Evolutionary conservation across 2,797 vertebrate genomes (phyloP).

Genomic region (Betta splendens): DNA sequence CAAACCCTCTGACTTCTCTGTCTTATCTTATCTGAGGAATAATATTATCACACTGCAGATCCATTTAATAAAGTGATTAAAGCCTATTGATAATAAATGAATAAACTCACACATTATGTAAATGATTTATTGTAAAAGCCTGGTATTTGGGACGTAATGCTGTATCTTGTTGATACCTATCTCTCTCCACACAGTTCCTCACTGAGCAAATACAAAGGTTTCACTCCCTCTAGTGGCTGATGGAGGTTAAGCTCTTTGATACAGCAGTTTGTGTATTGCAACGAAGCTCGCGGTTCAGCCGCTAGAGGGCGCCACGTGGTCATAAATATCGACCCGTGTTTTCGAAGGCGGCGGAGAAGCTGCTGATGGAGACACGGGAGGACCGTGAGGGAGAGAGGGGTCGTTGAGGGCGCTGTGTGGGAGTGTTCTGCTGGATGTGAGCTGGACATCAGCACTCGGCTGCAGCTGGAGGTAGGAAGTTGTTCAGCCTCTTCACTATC

Average conservation of each 20-base stretch:
- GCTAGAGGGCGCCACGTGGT: conserved; percentile 45
- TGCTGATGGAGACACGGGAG: conserved; percentile 8
- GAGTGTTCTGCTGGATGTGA: conserved; percentile 54
- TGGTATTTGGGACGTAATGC: too few relatives aligned
- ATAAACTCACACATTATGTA: too few relatives aligned
- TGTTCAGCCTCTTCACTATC: conserved; percentile 22
- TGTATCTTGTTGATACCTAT: too few relatives aligned
- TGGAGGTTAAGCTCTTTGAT: background rate
- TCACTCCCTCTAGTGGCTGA: conserved; percentile 37
- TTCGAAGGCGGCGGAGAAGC: background rate
- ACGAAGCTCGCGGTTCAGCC: too few relatives aligned
- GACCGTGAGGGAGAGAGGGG: conserved; percentile 17
- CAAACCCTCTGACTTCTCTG: too few relatives aligned
- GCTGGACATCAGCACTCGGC: conserved; percentile 42
- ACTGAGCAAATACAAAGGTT: background rate
- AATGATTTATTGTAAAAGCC: too few relatives aligned
- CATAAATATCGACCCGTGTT: background rate
- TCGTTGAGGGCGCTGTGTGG: conserved; percentile 52
- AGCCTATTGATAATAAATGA: too few relatives aligned
- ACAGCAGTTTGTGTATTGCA: background rate
- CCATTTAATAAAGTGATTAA: too few relatives aligned
- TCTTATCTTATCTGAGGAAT: too few relatives aligned
- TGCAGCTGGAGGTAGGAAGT: conserved; percentile 41
- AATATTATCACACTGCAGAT: too few relatives aligned
- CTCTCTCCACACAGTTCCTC: too few relatives aligned